These are phyloP conservation scores for Celastrina argiolus DNA, from an alignment of 2,888 invertebrate species.

Conservation along the genomic window DNA sequence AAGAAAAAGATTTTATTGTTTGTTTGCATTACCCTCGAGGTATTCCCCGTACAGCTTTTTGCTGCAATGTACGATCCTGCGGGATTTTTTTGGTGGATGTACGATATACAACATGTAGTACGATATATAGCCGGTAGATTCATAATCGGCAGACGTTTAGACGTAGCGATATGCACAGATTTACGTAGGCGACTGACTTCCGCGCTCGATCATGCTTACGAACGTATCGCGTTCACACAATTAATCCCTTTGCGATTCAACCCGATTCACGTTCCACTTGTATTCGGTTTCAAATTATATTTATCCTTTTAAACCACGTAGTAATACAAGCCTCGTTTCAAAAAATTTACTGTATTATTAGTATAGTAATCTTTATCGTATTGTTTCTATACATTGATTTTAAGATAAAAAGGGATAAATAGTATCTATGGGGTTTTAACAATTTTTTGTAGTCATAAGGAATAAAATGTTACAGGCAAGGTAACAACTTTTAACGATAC, in stretches of 20 bases:
- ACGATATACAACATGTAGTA: too few relatives aligned
- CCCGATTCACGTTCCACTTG: conserved; percentile 25
- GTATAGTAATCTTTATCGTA: not conserved
- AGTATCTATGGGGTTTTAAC: too few relatives aligned
- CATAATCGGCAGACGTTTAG: conserved; percentile 1
- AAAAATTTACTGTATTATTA: not conserved
- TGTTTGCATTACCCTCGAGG: too few relatives aligned
- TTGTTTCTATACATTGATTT: not conserved
- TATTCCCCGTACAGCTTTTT: too few relatives aligned
- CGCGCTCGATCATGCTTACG: conserved; percentile 16
- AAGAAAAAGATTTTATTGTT: too few relatives aligned
- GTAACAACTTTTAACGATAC: too few relatives aligned
- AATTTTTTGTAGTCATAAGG: too few relatives aligned
- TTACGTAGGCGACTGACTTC: conserved; percentile 1
- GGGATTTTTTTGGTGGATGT: too few relatives aligned
- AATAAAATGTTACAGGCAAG: too few relatives aligned
- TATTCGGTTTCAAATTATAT: not conserved
- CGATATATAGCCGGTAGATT: not conserved
- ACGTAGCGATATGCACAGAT: conserved; percentile 9
- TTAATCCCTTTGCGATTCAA: conserved; percentile 25
- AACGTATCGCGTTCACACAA: conserved; percentile 18
- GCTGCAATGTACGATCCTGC: too few relatives aligned
- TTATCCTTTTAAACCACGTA: not conserved
- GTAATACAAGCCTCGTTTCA: not conserved
- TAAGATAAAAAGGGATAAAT: too few relatives aligned